Conservation (phyloP, 2,888 invertebrate genomes). For the Glaucopsyche alexis region DNA sequence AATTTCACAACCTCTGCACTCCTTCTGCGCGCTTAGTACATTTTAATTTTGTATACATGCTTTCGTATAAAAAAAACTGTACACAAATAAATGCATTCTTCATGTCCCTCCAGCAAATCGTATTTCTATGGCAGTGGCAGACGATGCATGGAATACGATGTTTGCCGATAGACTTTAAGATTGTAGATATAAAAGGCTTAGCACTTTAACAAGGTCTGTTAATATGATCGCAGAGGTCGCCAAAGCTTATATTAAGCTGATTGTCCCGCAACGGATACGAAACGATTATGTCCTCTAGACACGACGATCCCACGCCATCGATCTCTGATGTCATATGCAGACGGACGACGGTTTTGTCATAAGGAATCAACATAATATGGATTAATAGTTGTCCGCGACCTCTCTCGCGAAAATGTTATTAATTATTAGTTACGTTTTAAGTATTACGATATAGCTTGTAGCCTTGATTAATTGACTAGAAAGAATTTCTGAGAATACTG, state of each 20-base stretch:
- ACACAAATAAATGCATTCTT: not conserved
- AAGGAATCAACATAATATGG: not conserved
- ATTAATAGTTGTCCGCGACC: not conserved
- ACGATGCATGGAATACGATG: too few relatives aligned
- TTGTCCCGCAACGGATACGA: conserved; percentile 41
- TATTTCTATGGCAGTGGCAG: not conserved
- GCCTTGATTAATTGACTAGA: too few relatives aligned
- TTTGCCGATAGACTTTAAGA: too few relatives aligned
- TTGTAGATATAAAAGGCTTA: too few relatives aligned
- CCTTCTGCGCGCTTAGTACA: conserved; percentile 55
- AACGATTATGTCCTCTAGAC: conserved; percentile 47
- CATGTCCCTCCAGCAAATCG: not conserved
- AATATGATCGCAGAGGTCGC: conserved; percentile 46
- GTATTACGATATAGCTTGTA: too few relatives aligned
- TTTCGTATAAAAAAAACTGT: not conserved
- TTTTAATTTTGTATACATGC: conserved; percentile 39
- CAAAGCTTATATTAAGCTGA: conserved; percentile 42
- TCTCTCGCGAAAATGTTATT: not conserved
- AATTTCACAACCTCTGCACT: conserved; percentile 74
- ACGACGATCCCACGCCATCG: conserved; percentile 46
- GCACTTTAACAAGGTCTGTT: conserved; percentile 38
- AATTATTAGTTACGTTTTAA: too few relatives aligned
- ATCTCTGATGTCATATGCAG: conserved; percentile 44
- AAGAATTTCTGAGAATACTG: too few relatives aligned
- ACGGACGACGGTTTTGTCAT: not conserved